Evolutionary conservation across 1,140 invertebrate species (phyloP).

Genomic region (Drosophila carrolli): DNA sequence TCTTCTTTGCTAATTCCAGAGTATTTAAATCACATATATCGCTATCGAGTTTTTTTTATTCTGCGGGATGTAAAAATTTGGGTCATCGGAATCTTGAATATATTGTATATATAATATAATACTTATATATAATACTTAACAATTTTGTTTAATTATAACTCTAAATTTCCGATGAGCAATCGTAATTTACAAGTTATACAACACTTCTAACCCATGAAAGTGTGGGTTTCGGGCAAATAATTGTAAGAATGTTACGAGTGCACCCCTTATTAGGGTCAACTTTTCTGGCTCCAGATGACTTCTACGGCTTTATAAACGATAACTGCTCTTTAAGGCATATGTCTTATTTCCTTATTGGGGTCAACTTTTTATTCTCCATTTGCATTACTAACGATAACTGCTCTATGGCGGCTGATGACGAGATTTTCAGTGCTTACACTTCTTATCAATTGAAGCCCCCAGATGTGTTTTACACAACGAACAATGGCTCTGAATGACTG

Average conservation of each 20-base stretch:
- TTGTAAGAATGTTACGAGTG: slow-evolving; percentile 2
- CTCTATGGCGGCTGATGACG: background rate
- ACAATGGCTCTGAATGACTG: slow-evolving; percentile 14
- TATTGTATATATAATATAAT: no score
- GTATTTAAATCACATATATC: no score
- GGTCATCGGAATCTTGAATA: no score
- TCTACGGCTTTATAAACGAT: slow-evolving; percentile 10
- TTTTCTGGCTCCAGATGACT: slow-evolving; percentile 8
- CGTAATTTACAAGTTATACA: background rate
- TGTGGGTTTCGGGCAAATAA: background rate
- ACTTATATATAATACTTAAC: no score
- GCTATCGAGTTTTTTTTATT: no score
- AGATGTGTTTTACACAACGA: background rate
- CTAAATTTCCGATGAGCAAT: no score
- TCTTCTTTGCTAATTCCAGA: no score
- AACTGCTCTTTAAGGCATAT: background rate
- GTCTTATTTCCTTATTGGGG: slow-evolving; percentile 13
- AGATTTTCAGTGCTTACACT: background rate
- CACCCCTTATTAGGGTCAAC: slow-evolving; percentile 29
- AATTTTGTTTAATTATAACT: no score
- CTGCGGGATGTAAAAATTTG: no score
- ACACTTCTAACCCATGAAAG: background rate
- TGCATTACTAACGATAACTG: slow-evolving; percentile 21
- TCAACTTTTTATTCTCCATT: slow-evolving; percentile 17
- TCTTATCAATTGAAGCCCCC: slow-evolving; percentile 29